Evolutionary conservation across 2,113 vertebrate species (phyloP).

Genomic region (Heptranchias perlo): DNA sequence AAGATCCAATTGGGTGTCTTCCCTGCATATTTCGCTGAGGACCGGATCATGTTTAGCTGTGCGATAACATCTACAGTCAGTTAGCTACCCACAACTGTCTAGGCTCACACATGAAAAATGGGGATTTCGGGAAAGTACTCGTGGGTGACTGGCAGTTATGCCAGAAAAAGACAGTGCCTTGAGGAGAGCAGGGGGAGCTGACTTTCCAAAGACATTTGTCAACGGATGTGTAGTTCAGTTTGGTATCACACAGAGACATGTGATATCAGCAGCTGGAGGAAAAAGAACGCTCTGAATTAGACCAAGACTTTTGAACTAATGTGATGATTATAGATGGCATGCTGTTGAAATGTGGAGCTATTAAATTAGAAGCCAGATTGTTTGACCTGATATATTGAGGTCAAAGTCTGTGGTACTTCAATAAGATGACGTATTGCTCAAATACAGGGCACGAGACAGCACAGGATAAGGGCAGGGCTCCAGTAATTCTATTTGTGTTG

Average conservation of each 20-base stretch:
- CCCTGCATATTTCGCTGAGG: neutral
- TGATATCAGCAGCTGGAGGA: neutral
- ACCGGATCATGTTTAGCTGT: neutral
- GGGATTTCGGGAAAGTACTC: neutral
- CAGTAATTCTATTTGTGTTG: conserved; percentile 9
- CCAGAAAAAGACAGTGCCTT: neutral
- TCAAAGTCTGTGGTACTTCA: neutral
- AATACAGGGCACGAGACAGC: neutral
- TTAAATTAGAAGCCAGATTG: neutral
- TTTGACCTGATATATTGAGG: neutral
- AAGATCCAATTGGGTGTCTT: neutral
- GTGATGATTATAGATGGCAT: neutral
- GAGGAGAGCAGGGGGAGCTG: neutral
- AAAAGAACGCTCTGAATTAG: neutral
- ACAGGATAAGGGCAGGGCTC: neutral
- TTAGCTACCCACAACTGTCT: neutral
- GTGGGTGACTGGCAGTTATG: neutral
- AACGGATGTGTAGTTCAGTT: neutral
- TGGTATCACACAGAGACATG: neutral
- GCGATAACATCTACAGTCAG: neutral
- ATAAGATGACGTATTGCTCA: neutral
- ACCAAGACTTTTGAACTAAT: neutral
- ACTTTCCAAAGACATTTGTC: neutral
- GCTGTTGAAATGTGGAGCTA: neutral
- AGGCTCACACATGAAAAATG: neutral